Base-by-base conservation (phyloP, 2,888 invertebrate species). In the Pimpla rufipes region DNA sequence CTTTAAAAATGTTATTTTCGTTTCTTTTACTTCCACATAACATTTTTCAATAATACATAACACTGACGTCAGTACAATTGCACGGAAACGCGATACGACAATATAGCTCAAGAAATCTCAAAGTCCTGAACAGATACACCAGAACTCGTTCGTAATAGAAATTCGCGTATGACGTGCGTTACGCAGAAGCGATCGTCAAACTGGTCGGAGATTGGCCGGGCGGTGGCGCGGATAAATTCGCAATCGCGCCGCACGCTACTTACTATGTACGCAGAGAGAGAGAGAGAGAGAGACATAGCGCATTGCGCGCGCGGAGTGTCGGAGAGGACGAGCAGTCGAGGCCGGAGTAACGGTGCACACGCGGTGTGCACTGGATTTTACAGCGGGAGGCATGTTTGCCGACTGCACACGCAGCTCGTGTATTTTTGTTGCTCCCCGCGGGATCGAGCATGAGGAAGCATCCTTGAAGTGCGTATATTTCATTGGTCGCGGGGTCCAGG, bases 311-410 rank as follows among this genome's bases (percentile, higher is more conserved):
- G 29, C 29, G 3, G 29, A 57, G 57, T 52, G 52, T 71, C n/a
- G n/a, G 50, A 50, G 74, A 29, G 35, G 40, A 68, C 66, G 55
- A 47, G 35, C 29, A 62, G 55, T 73, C 73, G 77, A 82, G 82
- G 82, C 78, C 74, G 23, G 74, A 64, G 67, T 82, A 82, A 82
- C 82, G 82, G 82, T 82, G 62, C 82, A 78, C 29, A 29, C 29
- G 5, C 5, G 3, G 78, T 59, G 47, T 35, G 47, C 47, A 40
- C 64, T 47, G 59, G 37, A 47, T 57, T 47, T 62, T 37, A 47
- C 74, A 47, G 50, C 16, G 64, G 45, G 62, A 52, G 40, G 52
- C 40, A 64, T 40, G 37, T 45, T 66, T 16, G 75, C 35, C 35
- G 74, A 59, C 82, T 74, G 78, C 78, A 79, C 78, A 79, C 78